These are phyloP conservation scores for Alosa sapidissima DNA, from an alignment of 2,797 vertebrate genomes.

Conservation along the genomic window DNA sequence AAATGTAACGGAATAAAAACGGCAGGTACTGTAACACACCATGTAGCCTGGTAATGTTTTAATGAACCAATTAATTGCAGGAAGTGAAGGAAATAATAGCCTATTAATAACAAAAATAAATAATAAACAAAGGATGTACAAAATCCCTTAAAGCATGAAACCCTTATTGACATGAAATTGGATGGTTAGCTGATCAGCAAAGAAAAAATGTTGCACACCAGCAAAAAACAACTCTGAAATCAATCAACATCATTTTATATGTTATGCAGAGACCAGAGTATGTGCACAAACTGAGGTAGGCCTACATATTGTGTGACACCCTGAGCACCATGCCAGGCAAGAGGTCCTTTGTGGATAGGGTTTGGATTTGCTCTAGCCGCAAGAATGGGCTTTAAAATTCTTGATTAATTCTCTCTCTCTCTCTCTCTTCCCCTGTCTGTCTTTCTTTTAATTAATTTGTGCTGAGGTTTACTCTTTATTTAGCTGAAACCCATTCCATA, in stretches of 20 bases:
- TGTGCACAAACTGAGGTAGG: background rate
- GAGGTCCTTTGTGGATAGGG: background rate
- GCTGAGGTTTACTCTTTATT: slow-evolving; percentile 53
- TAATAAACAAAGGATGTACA: too few relatives aligned
- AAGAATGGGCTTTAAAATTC: slow-evolving; percentile 65
- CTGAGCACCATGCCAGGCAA: background rate
- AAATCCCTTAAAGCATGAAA: too few relatives aligned
- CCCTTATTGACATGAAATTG: background rate
- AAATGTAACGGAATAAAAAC: background rate
- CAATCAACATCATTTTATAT: background rate
- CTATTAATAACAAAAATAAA: background rate
- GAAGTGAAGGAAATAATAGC: background rate
- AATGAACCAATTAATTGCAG: background rate
- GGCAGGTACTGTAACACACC: background rate
- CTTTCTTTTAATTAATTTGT: slow-evolving; percentile 26
- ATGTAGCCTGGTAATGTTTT: background rate
- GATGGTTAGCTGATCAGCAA: background rate
- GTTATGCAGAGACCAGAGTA: background rate
- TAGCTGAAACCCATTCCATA: slow-evolving; percentile 34
- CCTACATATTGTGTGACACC: background rate
- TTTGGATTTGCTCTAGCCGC: slow-evolving; percentile 14
- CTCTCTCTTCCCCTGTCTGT: slow-evolving; percentile 62
- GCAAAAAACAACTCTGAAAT: background rate
- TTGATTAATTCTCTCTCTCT: slow-evolving; percentile 70
- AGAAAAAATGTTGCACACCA: background rate